These are phyloP conservation scores for Vombatus ursinus DNA, from an alignment of 2,113 vertebrate genomes.

Conservation along the genomic window DNA sequence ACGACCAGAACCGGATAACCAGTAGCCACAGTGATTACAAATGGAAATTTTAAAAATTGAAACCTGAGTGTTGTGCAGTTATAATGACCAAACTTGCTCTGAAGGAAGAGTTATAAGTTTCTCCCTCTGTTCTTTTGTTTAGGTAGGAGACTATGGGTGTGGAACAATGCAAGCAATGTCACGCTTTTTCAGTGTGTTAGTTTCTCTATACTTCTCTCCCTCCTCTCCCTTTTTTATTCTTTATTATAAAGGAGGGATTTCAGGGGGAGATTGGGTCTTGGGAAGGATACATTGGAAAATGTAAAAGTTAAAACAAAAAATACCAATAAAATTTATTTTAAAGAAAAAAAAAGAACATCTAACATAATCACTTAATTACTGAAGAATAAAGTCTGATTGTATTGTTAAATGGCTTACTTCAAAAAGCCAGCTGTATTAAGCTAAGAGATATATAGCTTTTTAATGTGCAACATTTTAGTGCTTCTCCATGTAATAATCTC, in stretches of 20 bases:
- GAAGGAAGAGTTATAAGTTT: background rate
- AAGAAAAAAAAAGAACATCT: conserved; percentile 13
- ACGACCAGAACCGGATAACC: background rate
- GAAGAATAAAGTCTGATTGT: background rate
- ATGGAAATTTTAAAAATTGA: background rate
- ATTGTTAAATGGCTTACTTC: conserved; percentile 42
- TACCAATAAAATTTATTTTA: conserved; percentile 5
- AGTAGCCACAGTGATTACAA: background rate
- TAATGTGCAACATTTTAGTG: conserved; percentile 7
- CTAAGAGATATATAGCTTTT: conserved; percentile 39
- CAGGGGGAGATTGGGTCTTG: background rate
- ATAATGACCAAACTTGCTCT: background rate
- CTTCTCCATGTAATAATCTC: background rate
- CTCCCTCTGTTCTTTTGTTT: background rate
- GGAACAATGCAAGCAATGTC: background rate
- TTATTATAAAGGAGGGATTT: background rate
- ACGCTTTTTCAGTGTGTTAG: background rate
- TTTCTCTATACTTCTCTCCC: background rate
- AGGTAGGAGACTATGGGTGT: background rate
- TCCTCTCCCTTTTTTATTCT: background rate
- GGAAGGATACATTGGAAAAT: background rate
- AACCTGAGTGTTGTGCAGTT: background rate
- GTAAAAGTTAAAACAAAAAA: background rate
- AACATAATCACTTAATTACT: background rate
- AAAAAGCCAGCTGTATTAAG: conserved; percentile 22